Percentiles rank a stretch among this genome's conserved stretches.
phyloP scores from a whole-genome alignment of 2,113 vertebrate species.

The Hippocampus abdominalis region DNA sequence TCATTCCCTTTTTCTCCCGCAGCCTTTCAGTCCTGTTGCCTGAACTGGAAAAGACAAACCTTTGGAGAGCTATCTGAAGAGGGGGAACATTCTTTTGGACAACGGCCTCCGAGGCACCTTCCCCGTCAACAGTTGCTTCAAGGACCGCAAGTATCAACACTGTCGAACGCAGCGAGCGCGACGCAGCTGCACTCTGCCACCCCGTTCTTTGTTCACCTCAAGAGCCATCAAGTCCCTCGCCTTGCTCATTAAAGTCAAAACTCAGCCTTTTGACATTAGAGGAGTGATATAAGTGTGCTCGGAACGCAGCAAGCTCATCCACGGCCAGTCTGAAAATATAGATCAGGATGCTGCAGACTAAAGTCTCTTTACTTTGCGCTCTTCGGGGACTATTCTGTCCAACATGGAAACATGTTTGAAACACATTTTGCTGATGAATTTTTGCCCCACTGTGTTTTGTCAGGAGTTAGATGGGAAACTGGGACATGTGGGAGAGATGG shows the following conservation, averaged over 20 bases:
- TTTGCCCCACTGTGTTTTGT: constrained; percentile 60
- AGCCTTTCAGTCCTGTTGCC: constrained; percentile 50
- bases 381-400: not conserved
- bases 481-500: constrained; percentile 44
- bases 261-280: constrained; percentile 31
- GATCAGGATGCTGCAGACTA: not conserved
- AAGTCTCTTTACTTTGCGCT: not conserved
- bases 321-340: constrained; percentile 1
- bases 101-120: constrained; percentile 58
- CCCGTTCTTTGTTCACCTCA: constrained; percentile 52
- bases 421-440: constrained; percentile 11
- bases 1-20: constrained; percentile 66
- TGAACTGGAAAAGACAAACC: constrained; percentile 78
- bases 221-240: constrained; percentile 57
- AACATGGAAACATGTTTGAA: not conserved
- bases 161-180: constrained; percentile 36
- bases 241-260: constrained; percentile 57
- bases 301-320: constrained; percentile 10
- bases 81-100: constrained; percentile 45
- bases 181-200: constrained; percentile 50
- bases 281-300: constrained; percentile 50
- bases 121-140: constrained; percentile 45
- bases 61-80: constrained; percentile 61
- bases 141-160: constrained; percentile 58
- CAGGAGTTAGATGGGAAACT: constrained; percentile 62